Evolutionary conservation across 2,797 vertebrate genomes (phyloP).

Genomic region (Gallirallus australis): DNA sequence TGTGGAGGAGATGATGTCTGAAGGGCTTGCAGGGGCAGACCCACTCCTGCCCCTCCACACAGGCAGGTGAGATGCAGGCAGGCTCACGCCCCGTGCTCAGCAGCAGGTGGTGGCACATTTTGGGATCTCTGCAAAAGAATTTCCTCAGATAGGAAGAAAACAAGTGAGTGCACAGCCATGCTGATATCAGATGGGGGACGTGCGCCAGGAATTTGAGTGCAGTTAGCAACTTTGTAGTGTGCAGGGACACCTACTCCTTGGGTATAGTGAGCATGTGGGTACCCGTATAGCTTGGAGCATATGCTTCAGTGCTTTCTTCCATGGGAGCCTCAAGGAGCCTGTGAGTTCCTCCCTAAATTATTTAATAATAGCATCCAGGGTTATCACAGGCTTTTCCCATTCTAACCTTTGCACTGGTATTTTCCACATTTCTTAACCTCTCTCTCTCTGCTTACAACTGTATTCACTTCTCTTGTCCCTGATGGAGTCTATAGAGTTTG

Average conservation of each 20-base stretch:
- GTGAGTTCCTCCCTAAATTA: not conserved
- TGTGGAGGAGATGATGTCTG: not conserved
- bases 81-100: rapidly evolving
- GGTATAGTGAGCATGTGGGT: not conserved
- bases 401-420: not conserved
- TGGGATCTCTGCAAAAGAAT: not conserved
- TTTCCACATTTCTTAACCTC: not conserved
- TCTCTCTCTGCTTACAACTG: not conserved
- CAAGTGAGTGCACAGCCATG: not conserved
- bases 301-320: not conserved
- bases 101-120: not conserved
- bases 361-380: not conserved
- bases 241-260: not conserved
- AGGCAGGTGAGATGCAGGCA: not conserved
- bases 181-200: not conserved
- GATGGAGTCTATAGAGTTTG: not conserved
- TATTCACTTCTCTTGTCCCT: not conserved
- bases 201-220: not conserved
- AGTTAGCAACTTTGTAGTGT: not conserved
- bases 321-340: not conserved
- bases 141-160: not conserved
- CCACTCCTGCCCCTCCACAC: rapidly evolving
- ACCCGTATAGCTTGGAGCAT: not conserved
- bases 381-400: not conserved
- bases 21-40: not conserved